Percentiles rank a stretch among this genome's conserved stretches.
These are phyloP conservation scores for Sclerodermus sp. DNA, from an alignment of 2,888 invertebrate genomes.

Conservation along the genomic window DNA sequence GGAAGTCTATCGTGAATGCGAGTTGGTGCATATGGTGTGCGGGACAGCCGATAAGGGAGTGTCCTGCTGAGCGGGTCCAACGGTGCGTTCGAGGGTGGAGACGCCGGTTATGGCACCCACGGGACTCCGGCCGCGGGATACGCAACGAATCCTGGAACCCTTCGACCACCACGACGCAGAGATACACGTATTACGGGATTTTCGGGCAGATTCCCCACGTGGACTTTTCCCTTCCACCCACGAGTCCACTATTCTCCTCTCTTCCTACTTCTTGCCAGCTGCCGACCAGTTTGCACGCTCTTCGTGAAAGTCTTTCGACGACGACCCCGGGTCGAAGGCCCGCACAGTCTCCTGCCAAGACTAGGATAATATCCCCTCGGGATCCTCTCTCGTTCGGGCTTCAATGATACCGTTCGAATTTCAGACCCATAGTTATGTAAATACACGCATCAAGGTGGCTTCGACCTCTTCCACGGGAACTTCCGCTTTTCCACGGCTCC, in stretches of 20 bases:
- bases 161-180: slow-evolving; percentile 28
- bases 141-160: slow-evolving; percentile 25
- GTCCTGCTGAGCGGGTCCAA: background rate
- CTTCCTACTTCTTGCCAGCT: background rate
- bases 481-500: too few species aligned
- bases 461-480: too few species aligned
- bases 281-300: background rate
- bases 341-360: slow-evolving; percentile 19
- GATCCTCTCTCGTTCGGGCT: slow-evolving; percentile 17
- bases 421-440: too few species aligned
- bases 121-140: slow-evolving; percentile 50
- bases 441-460: too few species aligned
- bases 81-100: slow-evolving; percentile 27
- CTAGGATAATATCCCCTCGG: slow-evolving; percentile 36
- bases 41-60: slow-evolving; percentile 32
- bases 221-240: slow-evolving; percentile 15
- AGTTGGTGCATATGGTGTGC: slow-evolving; percentile 37
- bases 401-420: too few species aligned
- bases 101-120: slow-evolving; percentile 49
- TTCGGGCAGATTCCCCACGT: slow-evolving; percentile 23
- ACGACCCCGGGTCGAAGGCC: slow-evolving; percentile 19
- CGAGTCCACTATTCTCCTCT: background rate
- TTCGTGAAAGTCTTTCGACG: slow-evolving; percentile 6
- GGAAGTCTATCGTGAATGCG: slow-evolving; percentile 31
- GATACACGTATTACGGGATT: slow-evolving; percentile 33